Percentiles rank a stretch among this genome's conserved stretches.
These are phyloP conservation scores for Onthophagus taurus DNA, from an alignment of 1,140 invertebrate genomes.

Conservation along the genomic window DNA sequence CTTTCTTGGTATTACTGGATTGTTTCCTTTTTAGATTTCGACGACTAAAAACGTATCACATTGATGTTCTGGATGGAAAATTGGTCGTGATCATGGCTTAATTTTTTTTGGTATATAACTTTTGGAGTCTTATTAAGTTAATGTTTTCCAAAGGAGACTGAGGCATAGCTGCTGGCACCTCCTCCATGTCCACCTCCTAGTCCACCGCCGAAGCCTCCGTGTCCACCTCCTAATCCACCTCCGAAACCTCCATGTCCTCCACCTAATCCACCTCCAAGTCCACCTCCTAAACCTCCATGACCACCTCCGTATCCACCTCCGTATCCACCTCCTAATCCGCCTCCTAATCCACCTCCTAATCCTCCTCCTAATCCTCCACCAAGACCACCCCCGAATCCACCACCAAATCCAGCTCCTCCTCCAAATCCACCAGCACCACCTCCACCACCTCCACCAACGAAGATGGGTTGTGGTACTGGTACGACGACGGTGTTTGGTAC, in stretches of 20 bases:
- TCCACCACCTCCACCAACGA: slow-evolving; percentile 2
- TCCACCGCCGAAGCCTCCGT: too few relatives aligned
- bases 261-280: slow-evolving; percentile 1
- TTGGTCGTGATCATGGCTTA: too few relatives aligned
- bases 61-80: too few relatives aligned
- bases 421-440: slow-evolving; percentile 13
- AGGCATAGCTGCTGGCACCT: slow-evolving; percentile 16
- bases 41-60: too few relatives aligned
- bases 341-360: slow-evolving; percentile 18
- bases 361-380: slow-evolving; percentile 13
- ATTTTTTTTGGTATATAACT: too few relatives aligned
- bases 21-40: too few relatives aligned
- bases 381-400: too few relatives aligned
- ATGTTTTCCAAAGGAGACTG: slow-evolving; percentile 16
- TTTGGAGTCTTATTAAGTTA: slow-evolving; percentile 11
- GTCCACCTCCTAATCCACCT: slow-evolving; percentile 14
- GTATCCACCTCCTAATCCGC: slow-evolving; percentile 16
- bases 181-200: slow-evolving; percentile 16
- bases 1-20: too few relatives aligned
- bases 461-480: not conserved
- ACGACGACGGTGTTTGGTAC: slow-evolving; percentile 5
- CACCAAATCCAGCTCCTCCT: not conserved
- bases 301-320: slow-evolving; percentile 16
- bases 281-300: slow-evolving; percentile 4
- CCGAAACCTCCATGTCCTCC: too few relatives aligned